Base-by-base conservation (phyloP, 2,797 vertebrate genomes). In the Tarsius wallacei region DNA sequence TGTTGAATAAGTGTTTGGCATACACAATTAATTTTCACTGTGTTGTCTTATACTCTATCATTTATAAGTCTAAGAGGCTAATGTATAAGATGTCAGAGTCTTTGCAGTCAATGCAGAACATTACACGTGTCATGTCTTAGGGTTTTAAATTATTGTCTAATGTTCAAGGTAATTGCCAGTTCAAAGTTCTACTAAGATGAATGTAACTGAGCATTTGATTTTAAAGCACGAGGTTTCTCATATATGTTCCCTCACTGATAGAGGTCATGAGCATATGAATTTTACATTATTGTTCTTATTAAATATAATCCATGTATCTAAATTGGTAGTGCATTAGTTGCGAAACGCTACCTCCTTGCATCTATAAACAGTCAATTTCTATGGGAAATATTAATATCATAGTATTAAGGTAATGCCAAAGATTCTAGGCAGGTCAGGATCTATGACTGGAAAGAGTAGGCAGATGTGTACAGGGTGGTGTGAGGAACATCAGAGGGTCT, bases 1-100 rank as follows among this genome's bases (percentile, higher is more conserved):
- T 98, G 97, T 98, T 98, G 98, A 98, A 36, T 98, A 99, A 98
- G 88, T 98, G 81, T 96, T 98, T 98, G 97, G 94, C 98, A 98
- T 97, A 98, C 55, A 0, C 97, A 96, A 98, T 98, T 98, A 99
- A 98, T 98, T 98, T 99, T 98, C 96, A 97, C 98, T 98, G 96
- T 98, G 92, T 94, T 98, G 53, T 96, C 97, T 96, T 97, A 76
- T 0, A 64, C 57, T 84, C 15, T 33, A 86, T 66, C 89, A 26
- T 98, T 98, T 97, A 15, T 55, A 93, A 76, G 71, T 88, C 76
- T 89, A 42, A 86, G 66, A 86, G 21, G 73, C 57, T 88, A 91
- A 94, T 71, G 84, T 55, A 10, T 78, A 87, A 80, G 51, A 33
- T 91, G 81, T 80, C 93, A 81, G 81, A 73, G 66, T 78, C 61